These are phyloP conservation scores for Rhynchonycteris naso DNA, from an alignment of 2,797 vertebrate genomes.

Conservation along the genomic window DNA sequence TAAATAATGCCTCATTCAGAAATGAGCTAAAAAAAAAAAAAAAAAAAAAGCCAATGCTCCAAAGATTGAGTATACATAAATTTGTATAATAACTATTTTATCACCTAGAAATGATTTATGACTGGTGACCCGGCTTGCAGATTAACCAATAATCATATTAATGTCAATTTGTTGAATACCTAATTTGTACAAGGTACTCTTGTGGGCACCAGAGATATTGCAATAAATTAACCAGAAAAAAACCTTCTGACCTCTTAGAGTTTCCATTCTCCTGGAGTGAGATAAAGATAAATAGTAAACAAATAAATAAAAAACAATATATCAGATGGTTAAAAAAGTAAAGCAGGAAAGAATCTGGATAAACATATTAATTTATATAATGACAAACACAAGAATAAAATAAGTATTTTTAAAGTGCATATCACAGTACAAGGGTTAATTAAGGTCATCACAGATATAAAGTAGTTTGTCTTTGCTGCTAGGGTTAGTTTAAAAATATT, in stretches of 20 bases:
- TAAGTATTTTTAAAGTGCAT: not conserved
- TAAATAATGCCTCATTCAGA: not conserved
- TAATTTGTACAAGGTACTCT: not conserved
- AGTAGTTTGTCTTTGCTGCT: not conserved
- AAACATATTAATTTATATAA: not conserved
- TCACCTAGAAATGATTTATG: not conserved
- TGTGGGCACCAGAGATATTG: not conserved
- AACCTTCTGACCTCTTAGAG: not conserved
- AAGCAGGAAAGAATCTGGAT: not conserved
- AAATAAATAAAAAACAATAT: conserved; percentile 16
- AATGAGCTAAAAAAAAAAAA: not conserved
- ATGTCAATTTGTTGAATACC: not conserved
- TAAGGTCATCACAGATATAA: not conserved
- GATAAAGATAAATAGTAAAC: not conserved
- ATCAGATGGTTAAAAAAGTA: not conserved
- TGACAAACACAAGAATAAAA: not conserved
- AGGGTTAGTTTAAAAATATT: not conserved
- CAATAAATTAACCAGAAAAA: not conserved
- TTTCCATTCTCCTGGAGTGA: not conserved
- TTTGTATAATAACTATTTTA: not conserved
- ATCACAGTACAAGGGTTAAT: not conserved
- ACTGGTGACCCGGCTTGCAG: not conserved
- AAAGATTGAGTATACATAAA: not conserved
- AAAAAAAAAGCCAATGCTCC: not conserved
- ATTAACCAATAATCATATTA: not conserved